These are phyloP conservation scores for Panagrolaimus sp. DNA, from an alignment of 1,140 invertebrate species.

Conservation along the genomic window DNA sequence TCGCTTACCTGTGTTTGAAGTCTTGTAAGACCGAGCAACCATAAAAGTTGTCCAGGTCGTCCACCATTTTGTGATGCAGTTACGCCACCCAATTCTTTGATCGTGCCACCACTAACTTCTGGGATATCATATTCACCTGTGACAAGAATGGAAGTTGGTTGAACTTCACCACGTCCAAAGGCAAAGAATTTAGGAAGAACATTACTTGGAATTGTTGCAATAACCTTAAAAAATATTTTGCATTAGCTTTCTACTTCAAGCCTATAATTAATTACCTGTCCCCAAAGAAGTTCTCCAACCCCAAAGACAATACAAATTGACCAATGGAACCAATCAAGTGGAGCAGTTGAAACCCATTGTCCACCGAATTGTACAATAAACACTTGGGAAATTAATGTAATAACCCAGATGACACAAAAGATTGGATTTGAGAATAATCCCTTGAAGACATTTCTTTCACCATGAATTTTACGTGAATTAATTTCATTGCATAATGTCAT, in stretches of 20 bases:
- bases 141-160: constrained; percentile 56
- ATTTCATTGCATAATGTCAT: constrained; percentile 99
- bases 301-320: constrained; percentile 96
- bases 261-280: constrained; percentile 68
- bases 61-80: constrained; percentile 74
- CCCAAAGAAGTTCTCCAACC: constrained; percentile 88
- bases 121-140: constrained; percentile 58
- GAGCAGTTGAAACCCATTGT: constrained; percentile 86
- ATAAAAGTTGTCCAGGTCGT: constrained; percentile 92
- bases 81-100: constrained; percentile 68
- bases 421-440: constrained; percentile 89
- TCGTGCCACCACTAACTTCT: constrained; percentile 29
- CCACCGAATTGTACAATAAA: constrained; percentile 94
- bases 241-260: constrained; percentile 59
- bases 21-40: constrained; percentile 93
- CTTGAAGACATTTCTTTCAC: constrained; percentile 84
- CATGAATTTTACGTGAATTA: constrained; percentile 98
- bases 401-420: constrained; percentile 95
- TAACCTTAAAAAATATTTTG: constrained; percentile 38
- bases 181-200: constrained; percentile 57
- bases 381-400: constrained; percentile 87
- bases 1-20: constrained; percentile 88
- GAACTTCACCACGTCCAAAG: constrained; percentile 56
- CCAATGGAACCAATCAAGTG: constrained; percentile 87
- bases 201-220: constrained; percentile 56